These are phyloP conservation scores for Siphonodentalium dalli DNA, from an alignment of 2,888 invertebrate species.

Conservation along the genomic window DNA sequence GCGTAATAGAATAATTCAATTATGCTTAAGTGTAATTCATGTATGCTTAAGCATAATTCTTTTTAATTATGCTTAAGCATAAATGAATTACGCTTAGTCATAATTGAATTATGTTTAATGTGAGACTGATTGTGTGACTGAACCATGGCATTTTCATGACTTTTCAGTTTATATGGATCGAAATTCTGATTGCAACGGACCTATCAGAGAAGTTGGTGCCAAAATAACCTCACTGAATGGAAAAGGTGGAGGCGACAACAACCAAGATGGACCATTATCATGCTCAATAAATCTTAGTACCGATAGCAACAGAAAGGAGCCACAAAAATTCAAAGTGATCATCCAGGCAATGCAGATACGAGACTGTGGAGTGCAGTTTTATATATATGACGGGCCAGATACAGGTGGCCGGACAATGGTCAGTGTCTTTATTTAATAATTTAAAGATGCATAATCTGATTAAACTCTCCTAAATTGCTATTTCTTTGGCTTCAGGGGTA, in stretches of 20 bases:
- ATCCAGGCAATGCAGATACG: neutral
- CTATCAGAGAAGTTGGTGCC: neutral
- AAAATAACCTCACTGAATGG: constrained; percentile 2
- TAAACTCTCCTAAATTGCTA: too few species aligned
- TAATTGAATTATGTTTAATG: too few species aligned
- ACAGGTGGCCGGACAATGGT: constrained; percentile 1
- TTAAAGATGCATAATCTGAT: too few species aligned
- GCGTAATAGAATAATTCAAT: too few species aligned
- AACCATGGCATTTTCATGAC: too few species aligned
- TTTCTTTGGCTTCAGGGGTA: too few species aligned
- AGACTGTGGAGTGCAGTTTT: constrained; percentile 6
- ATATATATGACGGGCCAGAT: constrained; percentile 13
- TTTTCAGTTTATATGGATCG: constrained; percentile 19
- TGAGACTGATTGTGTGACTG: too few species aligned
- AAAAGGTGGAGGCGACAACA: neutral
- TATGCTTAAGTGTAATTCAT: too few species aligned
- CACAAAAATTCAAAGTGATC: constrained; percentile 1
- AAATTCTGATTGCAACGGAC: constrained; percentile 11
- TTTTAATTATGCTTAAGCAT: too few species aligned
- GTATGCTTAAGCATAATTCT: too few species aligned
- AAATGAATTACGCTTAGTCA: too few species aligned
- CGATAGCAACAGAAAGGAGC: constrained; percentile 8
- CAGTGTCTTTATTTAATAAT: too few species aligned
- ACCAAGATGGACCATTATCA: neutral
- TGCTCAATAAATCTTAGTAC: constrained; percentile 9